phyloP scores from a whole-genome alignment of 2,888 invertebrate species.

The Ischnus inquisitorius region DNA sequence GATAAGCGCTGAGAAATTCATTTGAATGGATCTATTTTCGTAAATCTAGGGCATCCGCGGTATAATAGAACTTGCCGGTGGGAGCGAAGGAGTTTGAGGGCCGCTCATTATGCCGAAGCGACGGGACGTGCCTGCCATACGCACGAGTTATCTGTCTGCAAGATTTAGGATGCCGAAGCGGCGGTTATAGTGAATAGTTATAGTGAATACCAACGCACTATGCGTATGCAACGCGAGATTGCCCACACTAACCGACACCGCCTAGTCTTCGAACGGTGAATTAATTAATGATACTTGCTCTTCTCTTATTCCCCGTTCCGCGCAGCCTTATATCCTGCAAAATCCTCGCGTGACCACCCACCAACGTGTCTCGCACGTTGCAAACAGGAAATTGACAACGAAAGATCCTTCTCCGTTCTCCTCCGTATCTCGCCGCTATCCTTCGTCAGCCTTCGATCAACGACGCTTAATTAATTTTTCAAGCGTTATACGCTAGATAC shows the following conservation, averaged over 20 bases:
- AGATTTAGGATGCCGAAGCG: slow-evolving; percentile 3
- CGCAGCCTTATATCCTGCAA: neutral
- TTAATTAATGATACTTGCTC: slow-evolving; percentile 46
- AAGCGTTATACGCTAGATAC: neutral
- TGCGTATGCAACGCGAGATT: slow-evolving; percentile 17
- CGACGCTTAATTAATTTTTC: slow-evolving; percentile 60
- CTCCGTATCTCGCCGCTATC: neutral
- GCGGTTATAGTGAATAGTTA: neutral
- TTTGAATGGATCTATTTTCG: neutral
- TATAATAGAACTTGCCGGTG: neutral
- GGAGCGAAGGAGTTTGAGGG: neutral
- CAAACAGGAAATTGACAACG: slow-evolving; percentile 70
- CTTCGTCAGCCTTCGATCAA: slow-evolving; percentile 2
- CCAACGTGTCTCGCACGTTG: slow-evolving; percentile 32
- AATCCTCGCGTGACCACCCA: slow-evolving; percentile 5
- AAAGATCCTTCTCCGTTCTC: slow-evolving; percentile 43
- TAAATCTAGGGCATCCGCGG: neutral
- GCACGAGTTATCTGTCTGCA: neutral
- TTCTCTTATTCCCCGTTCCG: neutral
- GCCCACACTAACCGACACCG: slow-evolving; percentile 13
- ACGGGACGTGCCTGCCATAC: neutral
- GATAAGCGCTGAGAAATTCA: neutral
- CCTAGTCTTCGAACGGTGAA: slow-evolving; percentile 34
- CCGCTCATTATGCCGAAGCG: neutral
- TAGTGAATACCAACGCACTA: slow-evolving; percentile 10